Evolutionary conservation across 2,113 vertebrate species (phyloP).

Genomic region (Cebidichthys violaceus): DNA sequence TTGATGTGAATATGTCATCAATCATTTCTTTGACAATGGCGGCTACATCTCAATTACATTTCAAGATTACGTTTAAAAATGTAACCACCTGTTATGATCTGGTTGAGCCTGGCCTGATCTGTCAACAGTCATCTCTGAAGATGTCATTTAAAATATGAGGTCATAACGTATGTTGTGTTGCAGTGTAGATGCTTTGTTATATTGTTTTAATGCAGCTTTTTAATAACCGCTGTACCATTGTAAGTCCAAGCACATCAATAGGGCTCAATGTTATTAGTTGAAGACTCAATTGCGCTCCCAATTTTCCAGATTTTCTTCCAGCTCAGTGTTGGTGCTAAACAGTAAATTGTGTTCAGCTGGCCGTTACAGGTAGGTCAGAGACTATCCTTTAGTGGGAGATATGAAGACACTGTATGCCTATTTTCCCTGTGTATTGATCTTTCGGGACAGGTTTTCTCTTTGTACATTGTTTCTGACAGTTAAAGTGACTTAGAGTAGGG

Average conservation of each 20-base stretch:
- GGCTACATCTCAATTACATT: not conserved
- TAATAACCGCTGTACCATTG: not conserved
- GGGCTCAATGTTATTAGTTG: not conserved
- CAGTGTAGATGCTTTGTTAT: not conserved
- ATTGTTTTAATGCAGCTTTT: not conserved
- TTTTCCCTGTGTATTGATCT: not conserved
- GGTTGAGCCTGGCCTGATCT: constrained; percentile 21
- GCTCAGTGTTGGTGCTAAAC: not conserved
- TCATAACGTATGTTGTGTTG: not conserved
- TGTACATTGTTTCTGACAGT: constrained; percentile 12
- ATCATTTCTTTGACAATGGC: constrained; percentile 14
- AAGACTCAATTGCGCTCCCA: not conserved
- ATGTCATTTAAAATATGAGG: constrained; percentile 10
- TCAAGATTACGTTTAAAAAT: constrained; percentile 27
- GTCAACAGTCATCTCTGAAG: constrained; percentile 55
- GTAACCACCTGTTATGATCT: constrained; percentile 56
- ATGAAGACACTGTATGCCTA: not conserved
- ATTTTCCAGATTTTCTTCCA: not conserved
- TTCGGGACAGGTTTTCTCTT: not conserved
- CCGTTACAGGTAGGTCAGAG: too few relatives aligned
- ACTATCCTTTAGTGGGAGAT: not conserved
- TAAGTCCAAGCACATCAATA: not conserved
- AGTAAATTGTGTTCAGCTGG: constrained; percentile 1
- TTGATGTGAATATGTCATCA: constrained; percentile 14
- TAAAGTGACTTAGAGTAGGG: constrained; percentile 13